phyloP scores from a whole-genome alignment of 2,888 invertebrate species.

The Diarsia dahlii region DNA sequence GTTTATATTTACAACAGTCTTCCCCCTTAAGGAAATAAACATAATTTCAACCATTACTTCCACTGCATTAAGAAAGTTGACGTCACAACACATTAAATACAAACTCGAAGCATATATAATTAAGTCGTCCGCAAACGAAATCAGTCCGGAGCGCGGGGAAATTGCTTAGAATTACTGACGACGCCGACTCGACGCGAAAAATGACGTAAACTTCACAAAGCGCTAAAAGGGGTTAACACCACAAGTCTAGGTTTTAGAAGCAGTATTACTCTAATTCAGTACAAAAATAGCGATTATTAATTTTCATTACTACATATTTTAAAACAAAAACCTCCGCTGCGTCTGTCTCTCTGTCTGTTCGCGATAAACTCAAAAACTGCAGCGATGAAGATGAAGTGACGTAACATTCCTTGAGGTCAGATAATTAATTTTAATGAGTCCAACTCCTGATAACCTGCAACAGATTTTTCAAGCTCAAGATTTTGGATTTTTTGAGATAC shows the following conservation, averaged over 20 bases:
- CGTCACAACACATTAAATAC: conserved; percentile 56
- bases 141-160: conserved; percentile 52
- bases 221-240: not conserved
- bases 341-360: no score
- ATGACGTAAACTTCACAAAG: conserved; percentile 55
- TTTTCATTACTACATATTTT: no score
- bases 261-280: not conserved
- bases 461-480: not conserved
- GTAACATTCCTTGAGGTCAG: not conserved
- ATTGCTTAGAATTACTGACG: conserved; percentile 64
- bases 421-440: not conserved
- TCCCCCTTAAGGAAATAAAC: conserved; percentile 5
- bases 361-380: no score
- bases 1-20: not conserved
- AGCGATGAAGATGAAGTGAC: not conserved
- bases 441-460: not conserved
- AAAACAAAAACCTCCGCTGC: no score
- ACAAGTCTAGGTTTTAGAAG: not conserved
- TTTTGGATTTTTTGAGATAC: not conserved
- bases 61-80: conserved; percentile 34
- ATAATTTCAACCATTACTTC: conserved; percentile 28
- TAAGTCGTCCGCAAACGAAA: conserved; percentile 59
- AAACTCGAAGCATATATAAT: conserved; percentile 54
- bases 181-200: conserved; percentile 59
- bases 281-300: no score